phyloP scores from a whole-genome alignment of 2,113 vertebrate species.

The Carassius gibelio region DNA sequence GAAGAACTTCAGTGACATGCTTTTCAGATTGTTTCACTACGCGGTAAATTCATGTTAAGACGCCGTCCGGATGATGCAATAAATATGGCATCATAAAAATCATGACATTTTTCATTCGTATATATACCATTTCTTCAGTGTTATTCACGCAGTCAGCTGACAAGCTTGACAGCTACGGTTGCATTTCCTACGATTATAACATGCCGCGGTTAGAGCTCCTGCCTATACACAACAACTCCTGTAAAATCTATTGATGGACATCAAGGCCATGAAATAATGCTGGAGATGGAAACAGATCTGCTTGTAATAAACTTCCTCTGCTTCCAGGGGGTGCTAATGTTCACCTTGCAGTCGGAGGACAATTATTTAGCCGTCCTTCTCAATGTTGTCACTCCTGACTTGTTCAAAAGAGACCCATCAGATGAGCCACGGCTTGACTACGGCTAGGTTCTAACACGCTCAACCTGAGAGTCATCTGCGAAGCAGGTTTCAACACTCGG shows the following conservation, averaged over 20 bases:
- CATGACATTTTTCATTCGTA: conserved; percentile 33
- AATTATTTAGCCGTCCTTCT: conserved; percentile 19
- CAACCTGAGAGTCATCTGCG: conserved; percentile 77
- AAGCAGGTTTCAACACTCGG: conserved; percentile 68
- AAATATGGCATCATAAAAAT: conserved; percentile 2
- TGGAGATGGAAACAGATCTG: neutral
- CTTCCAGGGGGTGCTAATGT: conserved; percentile 75
- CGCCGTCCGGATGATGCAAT: conserved; percentile 24
- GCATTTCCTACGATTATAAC: conserved; percentile 42
- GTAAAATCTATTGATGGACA: conserved; percentile 45
- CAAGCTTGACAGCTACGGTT: conserved; percentile 20
- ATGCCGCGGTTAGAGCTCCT: neutral
- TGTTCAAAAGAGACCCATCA: conserved; percentile 69
- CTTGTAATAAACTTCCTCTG: conserved; percentile 60
- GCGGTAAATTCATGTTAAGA: conserved; percentile 28
- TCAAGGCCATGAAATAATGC: conserved; percentile 14
- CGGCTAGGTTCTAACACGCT: conserved; percentile 66
- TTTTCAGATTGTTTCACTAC: conserved; percentile 24
- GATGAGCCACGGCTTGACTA: conserved; percentile 73
- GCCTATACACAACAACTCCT: conserved; percentile 20
- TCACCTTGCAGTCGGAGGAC: conserved; percentile 55
- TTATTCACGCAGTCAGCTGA: conserved; percentile 32
- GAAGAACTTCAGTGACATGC: neutral
- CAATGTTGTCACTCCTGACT: conserved; percentile 58
- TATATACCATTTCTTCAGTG: conserved; percentile 10